These are phyloP conservation scores for Ichneumon xanthorius DNA, from an alignment of 2,888 invertebrate genomes.

Conservation along the genomic window DNA sequence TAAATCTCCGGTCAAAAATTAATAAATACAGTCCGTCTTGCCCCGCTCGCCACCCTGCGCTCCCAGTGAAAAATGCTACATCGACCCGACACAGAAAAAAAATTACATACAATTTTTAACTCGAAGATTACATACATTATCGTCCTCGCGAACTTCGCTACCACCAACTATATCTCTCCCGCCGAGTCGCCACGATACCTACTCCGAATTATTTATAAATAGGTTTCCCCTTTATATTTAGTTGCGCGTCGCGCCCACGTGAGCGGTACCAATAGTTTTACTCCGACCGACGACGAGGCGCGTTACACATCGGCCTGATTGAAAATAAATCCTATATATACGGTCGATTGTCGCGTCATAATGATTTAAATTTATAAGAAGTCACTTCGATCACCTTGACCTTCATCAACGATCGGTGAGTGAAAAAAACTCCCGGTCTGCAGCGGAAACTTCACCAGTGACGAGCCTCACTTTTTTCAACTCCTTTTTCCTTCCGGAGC, in stretches of 20 bases:
- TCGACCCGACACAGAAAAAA: neutral
- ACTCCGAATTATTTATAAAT: slow-evolving; percentile 73
- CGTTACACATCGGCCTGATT: slow-evolving; percentile 14
- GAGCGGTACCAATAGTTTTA: slow-evolving; percentile 39
- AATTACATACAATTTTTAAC: neutral
- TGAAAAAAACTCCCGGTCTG: neutral
- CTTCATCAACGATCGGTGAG: slow-evolving; percentile 20
- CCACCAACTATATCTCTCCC: slow-evolving; percentile 7
- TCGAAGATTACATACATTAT: neutral
- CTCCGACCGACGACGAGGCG: slow-evolving; percentile 12
- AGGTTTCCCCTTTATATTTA: slow-evolving; percentile 74
- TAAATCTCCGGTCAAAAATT: neutral
- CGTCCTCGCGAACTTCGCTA: neutral
- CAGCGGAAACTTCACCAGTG: neutral
- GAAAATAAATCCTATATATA: slow-evolving; percentile 11
- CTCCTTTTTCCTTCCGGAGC: too few species aligned
- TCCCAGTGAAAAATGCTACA: slow-evolving; percentile 13
- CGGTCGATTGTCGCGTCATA: slow-evolving; percentile 1
- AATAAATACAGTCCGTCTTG: neutral
- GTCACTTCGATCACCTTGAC: slow-evolving; percentile 50
- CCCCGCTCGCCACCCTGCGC: neutral
- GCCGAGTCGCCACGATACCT: slow-evolving; percentile 34
- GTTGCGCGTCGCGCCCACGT: slow-evolving; percentile 50
- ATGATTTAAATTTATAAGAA: slow-evolving; percentile 31
- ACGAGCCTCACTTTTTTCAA: neutral